Conservation (phyloP, 2,888 invertebrate species). For the Hololepta plana region DNA sequence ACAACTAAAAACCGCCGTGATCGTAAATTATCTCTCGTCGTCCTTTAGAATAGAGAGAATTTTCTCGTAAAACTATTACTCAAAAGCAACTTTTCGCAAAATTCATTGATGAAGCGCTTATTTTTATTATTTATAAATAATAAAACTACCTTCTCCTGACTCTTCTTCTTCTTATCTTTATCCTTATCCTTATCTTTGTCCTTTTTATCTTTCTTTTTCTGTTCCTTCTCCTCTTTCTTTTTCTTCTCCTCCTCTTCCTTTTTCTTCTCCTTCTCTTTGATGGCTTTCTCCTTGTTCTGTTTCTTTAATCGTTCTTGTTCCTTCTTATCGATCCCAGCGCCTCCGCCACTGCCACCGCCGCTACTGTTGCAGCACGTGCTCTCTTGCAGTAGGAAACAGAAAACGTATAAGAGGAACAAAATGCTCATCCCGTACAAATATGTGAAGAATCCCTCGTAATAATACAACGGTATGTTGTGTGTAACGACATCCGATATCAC, state of each 20-base stretch:
- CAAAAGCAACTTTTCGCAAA: no score
- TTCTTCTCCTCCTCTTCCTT: constrained; percentile 37
- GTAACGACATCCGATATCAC: constrained; percentile 91
- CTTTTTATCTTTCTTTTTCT: constrained; percentile 39
- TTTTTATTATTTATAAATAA: constrained; percentile 5
- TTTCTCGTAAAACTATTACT: constrained; percentile 2
- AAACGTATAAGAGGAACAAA: constrained; percentile 81
- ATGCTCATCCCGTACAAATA: constrained; percentile 88
- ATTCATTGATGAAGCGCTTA: no score
- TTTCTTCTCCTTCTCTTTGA: constrained; percentile 26
- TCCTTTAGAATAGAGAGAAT: no score
- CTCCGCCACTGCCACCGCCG: constrained; percentile 42
- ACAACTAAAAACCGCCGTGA: no score
- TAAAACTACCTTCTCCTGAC: constrained; percentile 27
- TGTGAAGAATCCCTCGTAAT: constrained; percentile 91
- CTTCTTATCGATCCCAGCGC: constrained; percentile 35
- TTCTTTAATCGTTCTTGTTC: constrained; percentile 33
- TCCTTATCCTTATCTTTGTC: constrained; percentile 34
- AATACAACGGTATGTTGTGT: constrained; percentile 76
- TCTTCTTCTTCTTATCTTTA: constrained; percentile 27
- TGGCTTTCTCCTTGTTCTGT: constrained; percentile 23
- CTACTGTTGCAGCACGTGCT: constrained; percentile 65
- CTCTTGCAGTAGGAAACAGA: constrained; percentile 86
- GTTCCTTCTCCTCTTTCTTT: constrained; percentile 33
- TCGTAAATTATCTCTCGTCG: no score